A percentile compares a stretch with the other conserved stretches of the same genome.
Evolutionary conservation across 2,797 vertebrate species (phyloP).

Genomic region (Pogoniulus pusillus): DNA sequence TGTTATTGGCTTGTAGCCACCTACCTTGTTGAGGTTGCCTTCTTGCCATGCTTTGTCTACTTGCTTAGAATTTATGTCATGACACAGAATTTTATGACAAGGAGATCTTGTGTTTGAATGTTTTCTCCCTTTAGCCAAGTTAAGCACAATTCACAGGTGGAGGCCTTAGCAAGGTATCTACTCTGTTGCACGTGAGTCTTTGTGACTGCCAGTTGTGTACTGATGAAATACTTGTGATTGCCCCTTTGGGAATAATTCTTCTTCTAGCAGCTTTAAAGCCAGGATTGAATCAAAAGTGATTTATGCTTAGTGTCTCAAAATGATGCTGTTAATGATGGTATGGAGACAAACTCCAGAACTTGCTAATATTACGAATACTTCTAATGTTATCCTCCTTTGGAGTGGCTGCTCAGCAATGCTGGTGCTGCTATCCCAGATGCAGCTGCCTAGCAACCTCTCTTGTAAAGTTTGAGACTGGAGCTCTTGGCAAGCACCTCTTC

Average conservation of each 20-base stretch:
- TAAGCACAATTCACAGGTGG: neutral
- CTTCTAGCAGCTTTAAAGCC: neutral
- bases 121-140: neutral
- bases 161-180: neutral
- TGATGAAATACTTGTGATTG: neutral
- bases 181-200: neutral
- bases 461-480: neutral
- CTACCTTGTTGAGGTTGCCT: neutral
- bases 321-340: neutral
- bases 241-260: neutral
- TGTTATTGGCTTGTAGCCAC: neutral
- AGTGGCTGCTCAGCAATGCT: neutral
- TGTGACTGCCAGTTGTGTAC: neutral
- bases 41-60: neutral
- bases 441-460: neutral
- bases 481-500: neutral
- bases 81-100: neutral
- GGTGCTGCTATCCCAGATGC: neutral
- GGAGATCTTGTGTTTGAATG: neutral
- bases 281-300: neutral
- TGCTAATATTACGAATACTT: neutral
- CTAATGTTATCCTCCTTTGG: neutral
- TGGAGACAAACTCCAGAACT: neutral
- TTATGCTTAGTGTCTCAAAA: neutral
- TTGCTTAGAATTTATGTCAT: neutral